Evolutionary conservation across 1,140 invertebrate species (phyloP).

Genomic region (Neodiprion lecontei): DNA sequence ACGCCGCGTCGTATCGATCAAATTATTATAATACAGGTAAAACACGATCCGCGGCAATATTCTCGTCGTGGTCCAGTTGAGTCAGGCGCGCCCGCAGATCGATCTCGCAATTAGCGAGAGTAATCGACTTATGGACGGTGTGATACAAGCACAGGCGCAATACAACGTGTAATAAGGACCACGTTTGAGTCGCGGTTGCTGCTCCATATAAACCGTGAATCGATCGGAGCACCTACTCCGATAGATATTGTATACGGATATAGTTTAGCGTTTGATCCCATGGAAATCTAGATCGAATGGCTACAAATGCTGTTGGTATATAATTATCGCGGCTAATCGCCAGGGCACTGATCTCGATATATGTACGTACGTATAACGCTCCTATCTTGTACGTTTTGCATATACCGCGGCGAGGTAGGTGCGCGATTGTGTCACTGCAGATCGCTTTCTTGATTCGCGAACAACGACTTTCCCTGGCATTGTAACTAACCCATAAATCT

Average conservation of each 20-base stretch:
- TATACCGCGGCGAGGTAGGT: neutral
- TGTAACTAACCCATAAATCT: neutral
- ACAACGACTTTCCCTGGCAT: neutral
- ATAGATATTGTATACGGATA: neutral
- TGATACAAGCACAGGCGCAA: no score
- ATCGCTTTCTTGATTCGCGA: neutral
- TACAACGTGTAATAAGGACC: constrained; percentile 1
- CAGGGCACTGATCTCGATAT: constrained; percentile 34
- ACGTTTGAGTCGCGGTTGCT: no score
- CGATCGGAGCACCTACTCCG: neutral
- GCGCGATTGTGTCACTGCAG: neutral
- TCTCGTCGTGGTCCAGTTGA: constrained; percentile 15
- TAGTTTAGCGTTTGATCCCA: neutral
- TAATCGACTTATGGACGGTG: constrained; percentile 17
- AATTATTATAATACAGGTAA: neutral
- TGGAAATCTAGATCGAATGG: constrained; percentile 29
- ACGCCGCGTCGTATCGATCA: neutral
- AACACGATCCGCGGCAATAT: neutral
- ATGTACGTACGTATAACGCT: constrained; percentile 25
- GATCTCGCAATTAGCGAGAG: constrained; percentile 29
- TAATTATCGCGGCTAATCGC: constrained; percentile 48
- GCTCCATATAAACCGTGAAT: no score
- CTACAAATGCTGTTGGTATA: constrained; percentile 30
- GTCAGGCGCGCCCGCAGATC: constrained; percentile 24
- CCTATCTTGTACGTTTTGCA: no score